Percentiles rank a stretch among this genome's conserved stretches.
Conservation (phyloP, 30 jellyfish, hydroid and myxozoan genomes). For the Aurelia sp. region DNA sequence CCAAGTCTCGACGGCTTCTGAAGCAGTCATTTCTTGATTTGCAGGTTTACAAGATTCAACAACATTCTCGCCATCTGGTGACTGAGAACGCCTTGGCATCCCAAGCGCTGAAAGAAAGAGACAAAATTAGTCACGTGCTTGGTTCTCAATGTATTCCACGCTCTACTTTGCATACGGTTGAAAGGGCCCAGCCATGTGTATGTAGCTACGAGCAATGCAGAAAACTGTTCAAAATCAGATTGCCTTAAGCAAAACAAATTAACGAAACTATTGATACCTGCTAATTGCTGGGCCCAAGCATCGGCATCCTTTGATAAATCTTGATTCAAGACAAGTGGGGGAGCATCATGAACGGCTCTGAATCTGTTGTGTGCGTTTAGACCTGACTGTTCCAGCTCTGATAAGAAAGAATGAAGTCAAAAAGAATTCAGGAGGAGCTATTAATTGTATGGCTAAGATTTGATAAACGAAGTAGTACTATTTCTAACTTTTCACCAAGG, state of each 20-base stretch:
- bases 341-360: constrained; percentile 89
- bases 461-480: no score
- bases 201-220: no score
- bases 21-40: constrained; percentile 70
- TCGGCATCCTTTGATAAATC: constrained; percentile 83
- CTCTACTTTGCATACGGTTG: no score
- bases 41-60: constrained; percentile 70
- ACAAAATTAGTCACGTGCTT: neutral
- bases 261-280: constrained; percentile 51
- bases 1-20: constrained; percentile 80
- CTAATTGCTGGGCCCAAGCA: constrained; percentile 83
- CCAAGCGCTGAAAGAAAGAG: constrained; percentile 51
- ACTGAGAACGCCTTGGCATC: constrained; percentile 44
- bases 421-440: no score
- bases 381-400: constrained; percentile 84
- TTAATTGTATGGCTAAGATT: no score
- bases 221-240: no score
- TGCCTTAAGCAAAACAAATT: no score
- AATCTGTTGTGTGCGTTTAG: constrained; percentile 82
- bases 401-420: neutral
- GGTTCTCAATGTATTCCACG: no score
- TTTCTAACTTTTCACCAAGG: no score
- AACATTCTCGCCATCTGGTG: constrained; percentile 75
- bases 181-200: no score
- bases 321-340: constrained; percentile 79